Percentiles rank a stretch among this genome's conserved stretches.
Evolutionary conservation across 2,797 vertebrate species (phyloP).

Genomic region (Gymnopithys bicolor): DNA sequence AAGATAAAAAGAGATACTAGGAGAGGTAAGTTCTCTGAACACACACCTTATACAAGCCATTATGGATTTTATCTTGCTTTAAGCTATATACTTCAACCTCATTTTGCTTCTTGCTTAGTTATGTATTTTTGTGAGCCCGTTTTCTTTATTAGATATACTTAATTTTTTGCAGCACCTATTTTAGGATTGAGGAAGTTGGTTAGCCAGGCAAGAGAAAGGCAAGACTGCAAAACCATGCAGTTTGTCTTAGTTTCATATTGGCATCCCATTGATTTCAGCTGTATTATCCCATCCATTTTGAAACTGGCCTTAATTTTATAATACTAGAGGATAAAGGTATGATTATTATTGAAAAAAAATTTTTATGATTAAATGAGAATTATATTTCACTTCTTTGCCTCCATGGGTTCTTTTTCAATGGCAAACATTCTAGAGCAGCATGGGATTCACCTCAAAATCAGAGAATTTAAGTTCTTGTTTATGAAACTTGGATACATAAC

Average conservation of each 20-base stretch:
- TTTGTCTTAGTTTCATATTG: neutral
- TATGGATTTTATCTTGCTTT: slow-evolving; percentile 23
- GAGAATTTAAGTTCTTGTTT: neutral
- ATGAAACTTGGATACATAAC: neutral
- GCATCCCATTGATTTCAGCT: neutral
- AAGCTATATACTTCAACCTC: neutral
- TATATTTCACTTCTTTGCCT: neutral
- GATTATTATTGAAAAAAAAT: neutral
- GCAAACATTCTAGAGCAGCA: neutral
- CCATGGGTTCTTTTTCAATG: neutral
- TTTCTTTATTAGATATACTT: neutral
- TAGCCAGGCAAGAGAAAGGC: neutral
- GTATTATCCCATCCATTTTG: neutral
- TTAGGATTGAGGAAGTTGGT: neutral
- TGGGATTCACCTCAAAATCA: neutral
- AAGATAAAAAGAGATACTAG: slow-evolving; percentile 97
- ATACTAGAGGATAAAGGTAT: neutral
- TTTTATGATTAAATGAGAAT: neutral
- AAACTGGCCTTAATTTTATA: neutral
- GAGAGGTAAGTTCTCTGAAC: slow-evolving; percentile 83
- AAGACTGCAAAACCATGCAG: neutral
- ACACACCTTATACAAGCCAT: slow-evolving; percentile 17
- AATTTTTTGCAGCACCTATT: neutral
- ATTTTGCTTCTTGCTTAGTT: neutral
- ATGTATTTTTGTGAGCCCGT: neutral